Percentiles rank a stretch among this genome's conserved stretches.
Conservation (phyloP, 2,113 vertebrate species). For the Bettongia penicillata region DNA sequence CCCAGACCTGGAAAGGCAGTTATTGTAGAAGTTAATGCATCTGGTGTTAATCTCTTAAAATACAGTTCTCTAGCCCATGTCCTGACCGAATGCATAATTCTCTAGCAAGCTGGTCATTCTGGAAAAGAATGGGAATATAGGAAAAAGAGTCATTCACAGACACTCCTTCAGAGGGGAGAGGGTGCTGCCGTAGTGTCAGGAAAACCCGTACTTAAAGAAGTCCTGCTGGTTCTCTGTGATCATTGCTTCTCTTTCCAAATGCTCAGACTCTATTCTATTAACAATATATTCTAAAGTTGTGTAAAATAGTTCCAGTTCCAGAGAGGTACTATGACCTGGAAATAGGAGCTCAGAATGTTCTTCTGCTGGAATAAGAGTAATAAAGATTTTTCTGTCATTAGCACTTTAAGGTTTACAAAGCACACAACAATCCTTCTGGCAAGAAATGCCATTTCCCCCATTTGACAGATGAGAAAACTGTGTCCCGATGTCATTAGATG, state of each 20-base stretch:
- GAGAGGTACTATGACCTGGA: not conserved
- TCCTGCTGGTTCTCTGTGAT: not conserved
- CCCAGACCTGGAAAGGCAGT: not conserved
- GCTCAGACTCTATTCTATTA: not conserved
- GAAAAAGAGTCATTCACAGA: not conserved
- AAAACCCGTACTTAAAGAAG: not conserved
- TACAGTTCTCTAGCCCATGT: not conserved
- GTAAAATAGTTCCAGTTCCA: not conserved
- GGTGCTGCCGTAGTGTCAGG: not conserved
- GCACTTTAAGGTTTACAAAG: not conserved
- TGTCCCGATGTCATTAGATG: not conserved
- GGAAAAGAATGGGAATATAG: not conserved
- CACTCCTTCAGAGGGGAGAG: not conserved
- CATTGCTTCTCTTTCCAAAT: not conserved
- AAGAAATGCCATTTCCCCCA: not conserved
- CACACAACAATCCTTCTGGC: not conserved
- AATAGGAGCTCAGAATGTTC: no score
- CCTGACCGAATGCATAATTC: not conserved
- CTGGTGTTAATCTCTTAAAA: not conserved
- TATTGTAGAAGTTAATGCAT: not conserved
- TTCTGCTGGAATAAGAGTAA: no score
- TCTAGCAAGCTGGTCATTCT: not conserved
- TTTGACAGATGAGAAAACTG: not conserved
- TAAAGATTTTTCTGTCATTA: no score
- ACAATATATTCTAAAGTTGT: not conserved